These are phyloP conservation scores for Crossaster papposus DNA, from an alignment of 53 echinoderm and acorn worm genomes.

Conservation along the genomic window DNA sequence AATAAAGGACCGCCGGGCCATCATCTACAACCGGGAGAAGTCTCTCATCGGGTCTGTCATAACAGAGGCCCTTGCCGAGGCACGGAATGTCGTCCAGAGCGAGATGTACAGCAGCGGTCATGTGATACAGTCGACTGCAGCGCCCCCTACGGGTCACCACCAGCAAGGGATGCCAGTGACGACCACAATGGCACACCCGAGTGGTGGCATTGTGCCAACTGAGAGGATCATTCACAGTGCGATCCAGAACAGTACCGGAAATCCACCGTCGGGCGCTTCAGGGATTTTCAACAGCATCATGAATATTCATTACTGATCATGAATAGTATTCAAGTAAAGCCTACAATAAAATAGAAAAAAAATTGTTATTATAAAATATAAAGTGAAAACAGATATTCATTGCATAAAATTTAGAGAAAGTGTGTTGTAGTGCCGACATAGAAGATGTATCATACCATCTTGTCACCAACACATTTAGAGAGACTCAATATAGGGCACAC, in stretches of 20 bases:
- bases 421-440: no score
- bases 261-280: neutral
- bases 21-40: conserved; percentile 66
- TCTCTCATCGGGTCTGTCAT: conserved; percentile 69
- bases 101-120: conserved; percentile 50
- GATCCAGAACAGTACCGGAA: conserved; percentile 22
- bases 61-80: conserved; percentile 77
- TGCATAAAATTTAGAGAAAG: no score
- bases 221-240: conserved; percentile 34
- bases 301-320: conserved; percentile 48
- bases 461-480: no score
- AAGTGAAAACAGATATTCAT: no score
- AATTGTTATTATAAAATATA: neutral
- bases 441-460: no score
- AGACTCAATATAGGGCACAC: no score
- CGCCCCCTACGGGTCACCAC: conserved; percentile 35
- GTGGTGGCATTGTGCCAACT: conserved; percentile 6
- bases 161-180: conserved; percentile 11
- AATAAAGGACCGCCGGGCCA: conserved; percentile 46
- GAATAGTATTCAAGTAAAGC: conserved; percentile 1
- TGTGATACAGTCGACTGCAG: conserved; percentile 54
- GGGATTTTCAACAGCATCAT: conserved; percentile 46
- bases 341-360: no score
- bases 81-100: conserved; percentile 68
- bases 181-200: conserved; percentile 52